Percentiles rank a stretch among this genome's conserved stretches.
Evolutionary conservation across 2,113 vertebrate species (phyloP).

Genomic region (Campylomormyrus tamandua): DNA sequence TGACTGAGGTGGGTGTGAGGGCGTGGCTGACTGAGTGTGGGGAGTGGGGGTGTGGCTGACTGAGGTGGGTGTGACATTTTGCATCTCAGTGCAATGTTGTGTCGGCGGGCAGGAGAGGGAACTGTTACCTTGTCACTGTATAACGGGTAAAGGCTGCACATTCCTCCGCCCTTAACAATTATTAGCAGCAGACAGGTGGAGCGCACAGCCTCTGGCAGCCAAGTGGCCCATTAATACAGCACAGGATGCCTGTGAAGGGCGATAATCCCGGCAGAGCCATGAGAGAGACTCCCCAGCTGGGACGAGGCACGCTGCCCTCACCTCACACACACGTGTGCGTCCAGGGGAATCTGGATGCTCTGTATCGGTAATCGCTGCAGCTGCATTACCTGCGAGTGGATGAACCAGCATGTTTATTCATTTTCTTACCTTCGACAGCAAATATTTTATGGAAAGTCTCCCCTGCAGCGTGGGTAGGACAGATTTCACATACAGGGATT

Average conservation of each 20-base stretch:
- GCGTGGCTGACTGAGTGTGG: neutral
- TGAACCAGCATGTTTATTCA: neutral
- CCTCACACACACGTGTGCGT: neutral
- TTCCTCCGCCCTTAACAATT: constrained; percentile 1
- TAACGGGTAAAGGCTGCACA: neutral
- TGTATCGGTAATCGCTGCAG: neutral
- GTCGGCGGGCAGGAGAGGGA: neutral
- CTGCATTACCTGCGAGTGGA: neutral
- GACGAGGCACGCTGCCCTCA: neutral
- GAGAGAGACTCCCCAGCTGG: neutral
- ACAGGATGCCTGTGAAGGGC: neutral
- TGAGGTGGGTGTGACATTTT: neutral
- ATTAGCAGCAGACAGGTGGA: neutral
- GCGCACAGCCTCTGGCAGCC: neutral
- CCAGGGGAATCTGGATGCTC: neutral
- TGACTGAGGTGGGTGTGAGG: neutral
- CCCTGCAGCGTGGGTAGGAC: neutral
- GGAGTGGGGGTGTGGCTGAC: neutral
- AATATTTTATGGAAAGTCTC: neutral
- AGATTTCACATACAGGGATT: neutral
- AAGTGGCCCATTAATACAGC: neutral
- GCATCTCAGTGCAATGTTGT: neutral
- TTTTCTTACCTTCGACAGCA: neutral
- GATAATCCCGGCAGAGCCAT: constrained; percentile 8
- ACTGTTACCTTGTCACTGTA: constrained; percentile 13